Percentiles rank a stretch among this genome's conserved stretches.
Evolutionary conservation across 2,888 invertebrate genomes (phyloP).

Genomic region (Drymonia ruficornis): DNA sequence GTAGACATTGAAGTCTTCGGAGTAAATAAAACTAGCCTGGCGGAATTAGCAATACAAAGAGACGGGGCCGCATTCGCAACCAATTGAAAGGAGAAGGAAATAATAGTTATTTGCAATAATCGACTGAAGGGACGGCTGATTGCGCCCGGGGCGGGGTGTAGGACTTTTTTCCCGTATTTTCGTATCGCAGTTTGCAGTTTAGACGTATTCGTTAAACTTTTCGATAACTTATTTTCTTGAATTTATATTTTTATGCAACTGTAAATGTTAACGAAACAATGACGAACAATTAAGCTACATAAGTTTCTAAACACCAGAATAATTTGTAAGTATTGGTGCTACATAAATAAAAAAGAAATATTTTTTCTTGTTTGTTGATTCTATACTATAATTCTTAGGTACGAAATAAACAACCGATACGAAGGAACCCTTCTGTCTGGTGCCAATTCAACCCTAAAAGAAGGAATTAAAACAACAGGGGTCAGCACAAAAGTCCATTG

Average conservation of each 20-base stretch:
- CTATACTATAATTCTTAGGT: no score
- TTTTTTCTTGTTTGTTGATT: no score
- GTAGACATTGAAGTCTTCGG: slow-evolving; percentile 29
- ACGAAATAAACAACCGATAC: slow-evolving; percentile 8
- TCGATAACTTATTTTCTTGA: slow-evolving; percentile 28
- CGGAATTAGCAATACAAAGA: slow-evolving; percentile 79
- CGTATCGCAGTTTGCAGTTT: slow-evolving; percentile 49
- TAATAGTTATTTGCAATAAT: slow-evolving; percentile 75
- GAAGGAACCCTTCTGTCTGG: slow-evolving; percentile 27
- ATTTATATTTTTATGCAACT: background rate
- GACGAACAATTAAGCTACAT: no score
- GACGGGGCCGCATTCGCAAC: slow-evolving; percentile 58
- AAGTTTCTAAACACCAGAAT: no score
- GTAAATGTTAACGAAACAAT: background rate
- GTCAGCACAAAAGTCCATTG: slow-evolving; percentile 73
- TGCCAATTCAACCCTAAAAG: slow-evolving; percentile 72
- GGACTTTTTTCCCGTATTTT: slow-evolving; percentile 68
- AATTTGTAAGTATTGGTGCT: no score
- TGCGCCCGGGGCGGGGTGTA: slow-evolving; percentile 68
- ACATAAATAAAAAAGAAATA: no score
- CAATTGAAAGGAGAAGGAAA: slow-evolving; percentile 73
- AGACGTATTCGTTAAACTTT: slow-evolving; percentile 39
- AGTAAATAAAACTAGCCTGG: slow-evolving; percentile 68
- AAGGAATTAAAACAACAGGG: slow-evolving; percentile 77
- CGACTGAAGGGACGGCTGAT: slow-evolving; percentile 81